Base-by-base conservation (phyloP, 2,113 vertebrate genomes). In the Numenius arquata region DNA sequence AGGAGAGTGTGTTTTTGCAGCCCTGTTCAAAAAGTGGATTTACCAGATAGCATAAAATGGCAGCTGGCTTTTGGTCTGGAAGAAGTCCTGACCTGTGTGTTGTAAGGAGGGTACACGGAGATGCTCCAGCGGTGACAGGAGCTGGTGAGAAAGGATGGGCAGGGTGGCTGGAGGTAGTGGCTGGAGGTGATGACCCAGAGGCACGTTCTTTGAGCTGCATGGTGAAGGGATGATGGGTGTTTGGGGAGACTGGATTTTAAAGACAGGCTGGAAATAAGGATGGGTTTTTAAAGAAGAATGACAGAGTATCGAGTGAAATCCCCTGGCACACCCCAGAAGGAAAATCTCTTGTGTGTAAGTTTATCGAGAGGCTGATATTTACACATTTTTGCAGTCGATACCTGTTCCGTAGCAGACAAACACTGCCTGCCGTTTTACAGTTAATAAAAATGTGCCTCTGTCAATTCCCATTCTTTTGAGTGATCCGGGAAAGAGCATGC, bases 341-440 rank as follows among this genome's bases (percentile, higher is more conserved):
- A 90, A 73, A 68, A 65, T 43, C 55, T 72, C 29, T 23, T 26
- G 26, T 41, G 77, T 63, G 56, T 85, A 72, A 73, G 59, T 91
- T 78, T 87, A 92, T 56, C 30, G 36, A 89, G 87, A 87, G 40
- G 40, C 43, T 94, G 56, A 53, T 94, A 91, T 90, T 95, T 96
- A 61, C 87, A 47, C 87, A 53, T 91, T 89, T 89, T 87, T 68
- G 48, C 81, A 75, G 80, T 87, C 45, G 1, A 43, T 96, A 81
- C 17, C 34, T 10, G 6, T 76, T 92, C 65, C 73, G 78, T n/a
- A 43, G 66, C 67, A 81, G 93, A 58, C 75, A 96, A 91, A 68
- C 70, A 65, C 34, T 89, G 48, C 76, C 41, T 87, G 48, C 61
- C 11, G 2, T 38, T 84, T 75, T 72, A 15, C 61, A 68, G 80